Base-by-base conservation (phyloP, 2,113 vertebrate species). In the Melanerpes aurifrons region DNA sequence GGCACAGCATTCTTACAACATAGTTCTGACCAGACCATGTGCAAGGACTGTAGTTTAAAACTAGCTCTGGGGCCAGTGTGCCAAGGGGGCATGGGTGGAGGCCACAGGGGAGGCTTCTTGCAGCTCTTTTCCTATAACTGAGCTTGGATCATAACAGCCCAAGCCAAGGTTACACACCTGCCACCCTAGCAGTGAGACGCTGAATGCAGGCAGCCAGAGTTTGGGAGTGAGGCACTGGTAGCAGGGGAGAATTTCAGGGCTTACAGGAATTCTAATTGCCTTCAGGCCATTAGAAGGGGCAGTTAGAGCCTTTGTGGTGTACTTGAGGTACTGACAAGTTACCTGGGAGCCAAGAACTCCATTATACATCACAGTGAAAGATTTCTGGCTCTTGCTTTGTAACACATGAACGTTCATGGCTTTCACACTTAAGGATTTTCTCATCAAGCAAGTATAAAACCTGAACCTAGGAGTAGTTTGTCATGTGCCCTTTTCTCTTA, bases 341-440 rank as follows among this genome's bases (percentile, higher is more conserved):
- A 32, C 48, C 29, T n/a, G 14, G 6, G 37, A 71, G 31, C 2
- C 62, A 31, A 62, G 22, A 85, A 11, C 24, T 70, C 18, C 15
- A 3, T 80, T 67, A 12, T 32, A 12, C 26, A 50, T 31, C 15
- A 20, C 24, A 35, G 54, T 9, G 45, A 56, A 71, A 68, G 24
- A 50, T n/a, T 84, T 78, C 62, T 91, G 48, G 7, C 29, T 81
- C 57, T 84, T 84, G 26, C 53, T 73, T 76, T 19, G 1, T 71
- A 47, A n/a, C 8, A 5, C 37, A 4, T 2, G 24, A 70, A 9
- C 0, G 0, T 68, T 70, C 28, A 50, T 56, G 9, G 15, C 61
- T 87, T 92, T 89, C 47, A 22, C 59, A 11, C n/a, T 59, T 2
- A 2, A 12, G 35, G n/a, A 50, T 35, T 53, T 76, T 47, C n/a